Conservation (phyloP, 2,888 invertebrate species). For the Therioaphis trifolii region DNA sequence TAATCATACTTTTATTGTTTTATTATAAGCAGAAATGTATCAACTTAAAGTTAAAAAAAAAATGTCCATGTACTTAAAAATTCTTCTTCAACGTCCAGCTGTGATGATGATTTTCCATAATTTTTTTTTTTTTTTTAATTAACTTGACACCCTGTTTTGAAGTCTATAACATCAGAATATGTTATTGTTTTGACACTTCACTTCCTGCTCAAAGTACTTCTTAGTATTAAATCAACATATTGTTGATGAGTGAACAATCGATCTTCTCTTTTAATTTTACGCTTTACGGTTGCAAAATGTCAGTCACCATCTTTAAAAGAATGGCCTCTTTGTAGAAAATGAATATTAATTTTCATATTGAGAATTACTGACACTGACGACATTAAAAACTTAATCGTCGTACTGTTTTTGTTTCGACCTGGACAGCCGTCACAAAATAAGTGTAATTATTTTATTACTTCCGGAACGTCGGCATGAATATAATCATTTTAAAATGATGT, state of each 20-base stretch:
- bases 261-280: no score
- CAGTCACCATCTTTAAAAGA: no score
- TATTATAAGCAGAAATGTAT: conserved; percentile 4
- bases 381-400: conserved; percentile 5
- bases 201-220: conserved; percentile 11
- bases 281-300: no score
- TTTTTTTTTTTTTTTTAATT: conserved; percentile 20
- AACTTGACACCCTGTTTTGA: conserved; percentile 27
- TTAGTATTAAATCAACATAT: conserved; percentile 41
- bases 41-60: background rate
- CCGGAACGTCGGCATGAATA: no score
- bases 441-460: no score
- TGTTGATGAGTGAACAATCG: conserved; percentile 23
- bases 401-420: conserved; percentile 14
- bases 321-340: no score
- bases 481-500: no score
- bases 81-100: conserved; percentile 41
- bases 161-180: no score
- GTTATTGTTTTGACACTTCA: conserved; percentile 8
- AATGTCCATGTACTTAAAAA: conserved; percentile 7
- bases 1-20: conserved; percentile 25
- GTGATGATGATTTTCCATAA: conserved; percentile 4
- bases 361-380: conserved; percentile 4
- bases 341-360: no score
- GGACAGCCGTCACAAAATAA: conserved; percentile 1